phyloP scores from a whole-genome alignment of 1,140 invertebrate genomes.

The Drosophila sp. region DNA sequence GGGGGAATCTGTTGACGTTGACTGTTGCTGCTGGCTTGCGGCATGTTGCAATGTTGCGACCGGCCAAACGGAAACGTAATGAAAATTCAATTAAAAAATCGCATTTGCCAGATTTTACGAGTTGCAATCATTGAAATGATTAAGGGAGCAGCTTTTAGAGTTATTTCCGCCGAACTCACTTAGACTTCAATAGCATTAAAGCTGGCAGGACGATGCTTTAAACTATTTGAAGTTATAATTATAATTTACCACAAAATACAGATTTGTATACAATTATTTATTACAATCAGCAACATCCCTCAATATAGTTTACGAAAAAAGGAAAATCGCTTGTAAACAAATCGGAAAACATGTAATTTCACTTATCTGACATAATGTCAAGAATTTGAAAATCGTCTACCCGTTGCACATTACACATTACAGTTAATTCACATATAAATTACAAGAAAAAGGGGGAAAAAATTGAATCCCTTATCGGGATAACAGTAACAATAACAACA shows the following conservation, averaged over 20 bases:
- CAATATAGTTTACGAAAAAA: neutral
- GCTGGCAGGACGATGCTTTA: slow-evolving; percentile 1
- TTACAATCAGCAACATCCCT: slow-evolving; percentile 2
- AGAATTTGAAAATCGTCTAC: slow-evolving; percentile 56
- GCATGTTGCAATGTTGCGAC: slow-evolving; percentile 37
- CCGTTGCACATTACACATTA: slow-evolving; percentile 48
- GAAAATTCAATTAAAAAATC: slow-evolving; percentile 83
- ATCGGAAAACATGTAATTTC: slow-evolving; percentile 78
- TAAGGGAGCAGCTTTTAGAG: slow-evolving; percentile 23
- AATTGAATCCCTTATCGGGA: slow-evolving; percentile 64
- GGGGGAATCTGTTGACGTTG: slow-evolving; percentile 1
- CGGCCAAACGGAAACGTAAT: slow-evolving; percentile 79
- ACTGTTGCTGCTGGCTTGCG: slow-evolving; percentile 19
- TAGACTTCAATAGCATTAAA: slow-evolving; percentile 18
- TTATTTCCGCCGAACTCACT: slow-evolving; percentile 45
- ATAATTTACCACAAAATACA: neutral
- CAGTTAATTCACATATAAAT: slow-evolving; percentile 72
- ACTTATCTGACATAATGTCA: slow-evolving; percentile 82
- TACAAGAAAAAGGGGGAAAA: slow-evolving; percentile 48
- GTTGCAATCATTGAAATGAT: slow-evolving; percentile 15
- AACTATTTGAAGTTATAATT: slow-evolving; percentile 26
- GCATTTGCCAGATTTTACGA: slow-evolving; percentile 76
- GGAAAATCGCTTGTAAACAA: slow-evolving; percentile 54
- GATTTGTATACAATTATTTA: slow-evolving; percentile 29
- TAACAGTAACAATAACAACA: slow-evolving; percentile 25